Base-by-base conservation (phyloP, 2,888 invertebrate genomes). In the Colostygia pectinataria region DNA sequence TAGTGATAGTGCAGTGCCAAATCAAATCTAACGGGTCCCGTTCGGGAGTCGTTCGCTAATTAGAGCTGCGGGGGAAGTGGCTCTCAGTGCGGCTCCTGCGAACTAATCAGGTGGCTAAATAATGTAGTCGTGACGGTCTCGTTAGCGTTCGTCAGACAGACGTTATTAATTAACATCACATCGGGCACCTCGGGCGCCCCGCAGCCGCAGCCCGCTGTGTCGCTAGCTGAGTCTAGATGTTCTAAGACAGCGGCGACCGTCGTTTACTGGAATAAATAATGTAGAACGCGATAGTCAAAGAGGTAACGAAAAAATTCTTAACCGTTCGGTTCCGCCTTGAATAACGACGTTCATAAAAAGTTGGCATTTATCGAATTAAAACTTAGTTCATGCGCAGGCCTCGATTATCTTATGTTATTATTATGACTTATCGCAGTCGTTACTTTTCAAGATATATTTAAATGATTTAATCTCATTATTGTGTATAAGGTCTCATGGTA, bases 41-140 rank as follows among this genome's bases (percentile, higher is more conserved):
- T 68, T 67, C 62, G 70, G 68, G 70, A 77, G 74, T 74, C 71
- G 74, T 71, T 75, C 76, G 75, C 81, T 88, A 88, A 87, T 87
- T 88, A 84, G 84, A 71, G 82, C 74, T 80, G 83, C 77, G 80
- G 82, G 82, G 77, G 72, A 73, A 77, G 76, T 73, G 75, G 69
- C 41, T 36, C 33, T 9, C 71, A 74, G 74, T 71, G 36, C 10
- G 37, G 33, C 68, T 74, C 74, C 75, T 77, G 80, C 73, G 80
- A 83, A 84, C 88, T 88, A 87, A 89, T 89, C 88, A 88, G 86
- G 84, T 88, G 87, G 82, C 81, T 84, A 87, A 88, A 87, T 89
- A 88, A 88, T 87, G 80, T 85, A 88, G 78, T 83, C 85, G 84
- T 88, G 85, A 86, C 83, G 84, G 79, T 80, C 77, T 85, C 84